Percentiles rank a stretch among this genome's conserved stretches.
Conservation (phyloP, 2,888 invertebrate genomes). For the Drosophila eohydei region DNA sequence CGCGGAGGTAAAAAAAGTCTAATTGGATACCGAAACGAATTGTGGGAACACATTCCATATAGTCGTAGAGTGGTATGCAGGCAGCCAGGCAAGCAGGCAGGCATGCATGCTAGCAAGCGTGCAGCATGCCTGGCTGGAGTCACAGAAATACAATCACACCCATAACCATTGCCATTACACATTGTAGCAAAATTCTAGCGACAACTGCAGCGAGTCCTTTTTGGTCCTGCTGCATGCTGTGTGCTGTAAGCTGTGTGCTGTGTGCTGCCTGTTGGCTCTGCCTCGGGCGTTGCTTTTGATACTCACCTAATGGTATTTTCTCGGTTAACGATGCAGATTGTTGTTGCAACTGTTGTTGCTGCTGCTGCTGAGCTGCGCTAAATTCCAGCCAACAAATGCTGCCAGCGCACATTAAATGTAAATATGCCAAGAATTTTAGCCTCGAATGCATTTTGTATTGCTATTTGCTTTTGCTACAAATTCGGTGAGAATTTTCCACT, state of each 20-base stretch:
- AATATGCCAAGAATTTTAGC: constrained; percentile 82
- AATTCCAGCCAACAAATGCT: constrained; percentile 78
- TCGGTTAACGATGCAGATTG: constrained; percentile 83
- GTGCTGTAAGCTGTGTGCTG: background rate
- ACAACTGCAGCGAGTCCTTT: constrained; percentile 59
- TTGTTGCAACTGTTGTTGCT: constrained; percentile 36
- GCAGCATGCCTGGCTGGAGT: constrained; percentile 28
- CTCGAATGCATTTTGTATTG: constrained; percentile 83
- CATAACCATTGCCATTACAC: constrained; percentile 55
- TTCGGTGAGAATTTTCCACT: constrained; percentile 49
- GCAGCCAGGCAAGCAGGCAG: background rate
- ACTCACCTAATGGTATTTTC: constrained; percentile 85
- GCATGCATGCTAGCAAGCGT: constrained; percentile 2
- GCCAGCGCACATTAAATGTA: constrained; percentile 83
- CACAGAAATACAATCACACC: constrained; percentile 30
- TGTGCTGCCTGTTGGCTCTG: constrained; percentile 14
- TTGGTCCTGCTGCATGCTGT: constrained; percentile 18
- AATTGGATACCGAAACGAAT: constrained; percentile 22
- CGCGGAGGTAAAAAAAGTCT: constrained; percentile 3
- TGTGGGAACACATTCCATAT: constrained; percentile 34
- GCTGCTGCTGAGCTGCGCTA: constrained; percentile 71
- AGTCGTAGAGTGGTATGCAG: background rate
- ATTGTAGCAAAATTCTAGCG: constrained; percentile 62
- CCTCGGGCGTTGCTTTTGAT: constrained; percentile 51
- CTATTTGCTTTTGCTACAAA: constrained; percentile 43